A percentile compares a stretch with the other conserved stretches of the same genome.
Conservation (phyloP, 2,797 vertebrate genomes). For the Gymnodraco acuticeps region DNA sequence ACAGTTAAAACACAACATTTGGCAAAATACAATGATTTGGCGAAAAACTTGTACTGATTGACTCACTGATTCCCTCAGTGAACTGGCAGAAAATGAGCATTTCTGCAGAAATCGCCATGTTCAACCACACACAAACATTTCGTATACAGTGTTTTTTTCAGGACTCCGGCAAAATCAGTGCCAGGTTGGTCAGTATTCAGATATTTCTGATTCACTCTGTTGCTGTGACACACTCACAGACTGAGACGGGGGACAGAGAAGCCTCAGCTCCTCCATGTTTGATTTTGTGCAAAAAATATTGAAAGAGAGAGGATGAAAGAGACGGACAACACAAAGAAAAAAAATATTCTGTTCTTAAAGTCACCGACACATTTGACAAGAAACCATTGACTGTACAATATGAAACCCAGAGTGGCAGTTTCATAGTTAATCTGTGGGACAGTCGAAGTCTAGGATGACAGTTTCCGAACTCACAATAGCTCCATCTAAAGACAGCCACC, state of each 20-base stretch:
- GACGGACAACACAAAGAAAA: constrained; percentile 49
- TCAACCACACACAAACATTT: constrained; percentile 66
- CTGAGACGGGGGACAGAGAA: constrained; percentile 44
- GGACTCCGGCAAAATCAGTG: constrained; percentile 33
- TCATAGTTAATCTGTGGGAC: constrained; percentile 57
- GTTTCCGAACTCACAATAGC: constrained; percentile 68
- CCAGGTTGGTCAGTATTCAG: constrained; percentile 50
- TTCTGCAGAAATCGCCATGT: constrained; percentile 50
- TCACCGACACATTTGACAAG: constrained; percentile 69
- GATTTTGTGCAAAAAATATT: constrained; percentile 60
- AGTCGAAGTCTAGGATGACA: constrained; percentile 53
- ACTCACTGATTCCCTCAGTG: constrained; percentile 66
- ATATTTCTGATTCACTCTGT: constrained; percentile 51
- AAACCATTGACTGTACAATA: constrained; percentile 75
- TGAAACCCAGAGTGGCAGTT: constrained; percentile 68
- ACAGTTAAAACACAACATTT: constrained; percentile 86
- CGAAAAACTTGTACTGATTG: constrained; percentile 75
- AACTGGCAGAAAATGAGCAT: constrained; percentile 66
- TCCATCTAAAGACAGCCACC: constrained; percentile 66
- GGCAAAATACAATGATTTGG: constrained; percentile 87
- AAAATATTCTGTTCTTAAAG: constrained; percentile 44
- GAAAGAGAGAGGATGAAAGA: constrained; percentile 23
- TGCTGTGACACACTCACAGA: constrained; percentile 49
- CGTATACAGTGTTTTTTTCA: constrained; percentile 51
- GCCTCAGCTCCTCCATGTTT: constrained; percentile 33